Evolutionary conservation across 2,888 invertebrate genomes (phyloP).

Genomic region (Idaea aversata): DNA sequence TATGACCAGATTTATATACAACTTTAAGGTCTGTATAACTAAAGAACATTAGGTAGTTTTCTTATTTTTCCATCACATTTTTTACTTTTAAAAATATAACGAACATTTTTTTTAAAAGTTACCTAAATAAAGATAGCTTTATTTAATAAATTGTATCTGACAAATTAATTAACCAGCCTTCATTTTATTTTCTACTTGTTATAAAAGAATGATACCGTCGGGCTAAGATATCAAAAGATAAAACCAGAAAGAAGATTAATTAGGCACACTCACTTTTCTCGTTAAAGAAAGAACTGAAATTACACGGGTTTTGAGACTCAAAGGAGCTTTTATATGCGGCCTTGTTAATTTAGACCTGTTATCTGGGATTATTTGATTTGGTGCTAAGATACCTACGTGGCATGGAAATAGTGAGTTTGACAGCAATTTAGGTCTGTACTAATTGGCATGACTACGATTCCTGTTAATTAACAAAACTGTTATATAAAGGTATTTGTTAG

Average conservation of each 20-base stretch:
- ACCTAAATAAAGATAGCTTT: background rate
- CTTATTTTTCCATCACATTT: too few species aligned
- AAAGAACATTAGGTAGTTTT: too few species aligned
- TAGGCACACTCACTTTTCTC: background rate
- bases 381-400: background rate
- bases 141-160: background rate
- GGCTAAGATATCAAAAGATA: background rate
- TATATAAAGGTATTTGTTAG: too few species aligned
- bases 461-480: too few species aligned
- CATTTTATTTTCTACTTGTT: background rate
- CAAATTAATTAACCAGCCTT: background rate
- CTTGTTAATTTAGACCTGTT: background rate
- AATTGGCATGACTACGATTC: background rate
- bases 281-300: background rate
- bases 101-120: background rate
- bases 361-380: background rate
- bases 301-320: background rate
- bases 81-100: background rate
- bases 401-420: background rate
- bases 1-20: too few species aligned
- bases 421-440: background rate
- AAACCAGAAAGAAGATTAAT: background rate
- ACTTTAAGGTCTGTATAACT: too few species aligned
- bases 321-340: background rate
- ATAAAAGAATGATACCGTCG: background rate